Base-by-base conservation (phyloP, 2,888 invertebrate genomes). In the Frankliniella fusca region DNA sequence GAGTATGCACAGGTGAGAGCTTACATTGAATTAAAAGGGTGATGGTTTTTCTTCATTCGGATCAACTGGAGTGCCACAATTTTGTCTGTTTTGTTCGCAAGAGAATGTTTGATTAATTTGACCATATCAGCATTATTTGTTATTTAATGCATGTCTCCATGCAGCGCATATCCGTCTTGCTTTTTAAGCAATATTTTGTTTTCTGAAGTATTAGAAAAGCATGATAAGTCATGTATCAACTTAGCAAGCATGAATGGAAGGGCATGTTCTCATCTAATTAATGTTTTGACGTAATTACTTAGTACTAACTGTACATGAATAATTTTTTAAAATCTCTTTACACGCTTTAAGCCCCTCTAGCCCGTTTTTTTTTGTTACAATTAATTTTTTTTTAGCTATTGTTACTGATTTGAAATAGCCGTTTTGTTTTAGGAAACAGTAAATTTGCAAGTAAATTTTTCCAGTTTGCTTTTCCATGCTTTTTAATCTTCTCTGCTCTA, bases 1-100 rank as follows among this genome's bases (percentile, higher is more conserved):
- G 94, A 94, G 88, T 94, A 94, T 88, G 93, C 93, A 85, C 93
- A 93, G 86, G 91, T 89, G 83, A 87, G 88, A 87, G 84, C 65
- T 28, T 81, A 23, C n/a, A 80, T 12, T 12, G 38, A 54, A 20
- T 54, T 54, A 20, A 0, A 20, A 54, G 20, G 54, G 20, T 15
- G 54, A 12, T 54, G 54, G 54, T 54, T 15, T 20, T 5, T 54
- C 54, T 54, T 54, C 20, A 54, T 54, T 54, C 54, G 0, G 38
- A 38, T 38, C 38, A 38, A 38, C 10, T 12, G 54, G 18, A 54
- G 0, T 20, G 20, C 15, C 54, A 20, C 20, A 11, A 54, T 5
- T 12, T 54, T 54, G 15, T 54, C 18, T 54, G 54, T 7, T 12
- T 20, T 54, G 20, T 5, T 15, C 54, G 15, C 15, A 20, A 20